Evolutionary conservation across 2,113 vertebrate species (phyloP), one percentile per base, ranked within the genome.

Genomic region (Notothenia rossii): DNA sequence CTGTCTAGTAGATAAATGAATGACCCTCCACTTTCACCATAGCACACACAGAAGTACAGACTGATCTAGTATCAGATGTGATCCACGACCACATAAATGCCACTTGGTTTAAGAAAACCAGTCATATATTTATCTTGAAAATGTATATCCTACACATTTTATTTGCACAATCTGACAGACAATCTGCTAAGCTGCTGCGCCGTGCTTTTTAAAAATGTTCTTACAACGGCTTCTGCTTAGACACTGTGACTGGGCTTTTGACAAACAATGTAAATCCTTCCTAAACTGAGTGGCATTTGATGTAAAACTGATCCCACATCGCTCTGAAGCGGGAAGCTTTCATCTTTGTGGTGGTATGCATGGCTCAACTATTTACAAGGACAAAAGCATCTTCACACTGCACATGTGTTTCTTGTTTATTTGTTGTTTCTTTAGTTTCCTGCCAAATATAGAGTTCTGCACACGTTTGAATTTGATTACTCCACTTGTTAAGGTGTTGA

Each of bases 341-440:
- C 25, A 5, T 67, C 40, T 72, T 72, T 69, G 46, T 22, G 75
- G 77, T 76, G 74, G 53, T 53, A 10, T 71, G 88, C 89, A 86
- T 83, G 59, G 72, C 72, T 86, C 72, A 2, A 68, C 11, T 13
- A 15, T 18, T 75, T 10, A 22, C 60, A 61, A 20, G 15, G n/a
- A 69, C 72, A 69, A 55, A 73, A 73, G 13, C 51, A 53, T 51
- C 4, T 60, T 62, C 48, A 66, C 33, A 14, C 48, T 59, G 2
- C 67, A 72, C 74, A 25, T 17, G 48, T 64, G 1, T 58, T 49
- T 48, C 6, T 50, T 13, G 17, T 72, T 43, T 61, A 3, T 33
- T 54, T 45, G 40, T 66, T 22, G 36, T 40, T 40, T 40, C 36
- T 40, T 17, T 7, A 53, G 8, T 64, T 61, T 50, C 43, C 48